A percentile compares a stretch with the other conserved stretches of the same genome.
phyloP scores from a whole-genome alignment of 2,888 invertebrate genomes.

The Drosophila subsilvestris region DNA sequence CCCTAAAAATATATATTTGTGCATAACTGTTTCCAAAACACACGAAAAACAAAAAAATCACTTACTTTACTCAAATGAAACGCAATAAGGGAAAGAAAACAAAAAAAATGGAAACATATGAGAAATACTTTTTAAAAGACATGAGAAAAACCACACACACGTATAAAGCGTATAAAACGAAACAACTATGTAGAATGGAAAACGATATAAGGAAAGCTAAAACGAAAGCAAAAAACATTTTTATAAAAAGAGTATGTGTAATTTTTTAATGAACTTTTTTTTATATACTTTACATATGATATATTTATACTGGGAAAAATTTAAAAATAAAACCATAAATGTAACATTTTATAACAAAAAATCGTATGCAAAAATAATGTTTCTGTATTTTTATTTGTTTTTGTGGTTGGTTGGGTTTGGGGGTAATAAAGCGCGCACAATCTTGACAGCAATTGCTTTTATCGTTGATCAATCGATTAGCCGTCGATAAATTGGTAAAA shows the following conservation, averaged over 20 bases:
- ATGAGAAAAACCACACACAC: constrained; percentile 36
- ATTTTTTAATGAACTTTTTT: constrained; percentile 76
- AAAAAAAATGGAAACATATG: constrained; percentile 28
- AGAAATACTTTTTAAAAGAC: constrained; percentile 66
- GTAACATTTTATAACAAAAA: constrained; percentile 76
- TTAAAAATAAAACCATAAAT: constrained; percentile 69
- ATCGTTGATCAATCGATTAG: neutral
- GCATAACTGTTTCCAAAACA: constrained; percentile 32
- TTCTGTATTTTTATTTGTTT: constrained; percentile 1
- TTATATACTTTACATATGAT: constrained; percentile 76
- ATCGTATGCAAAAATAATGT: constrained; percentile 2
- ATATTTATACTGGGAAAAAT: constrained; percentile 75
- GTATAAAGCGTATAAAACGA: constrained; percentile 49
- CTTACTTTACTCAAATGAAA: constrained; percentile 26
- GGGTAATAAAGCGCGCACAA: too few relatives aligned
- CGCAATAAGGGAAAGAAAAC: constrained; percentile 16
- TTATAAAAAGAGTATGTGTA: constrained; percentile 67
- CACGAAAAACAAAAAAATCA: constrained; percentile 27
- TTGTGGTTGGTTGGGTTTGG: too few relatives aligned
- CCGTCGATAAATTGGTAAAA: neutral
- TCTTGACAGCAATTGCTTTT: neutral
- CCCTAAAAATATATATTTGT: constrained; percentile 26
- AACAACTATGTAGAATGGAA: constrained; percentile 14
- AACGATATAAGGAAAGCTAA: constrained; percentile 7
- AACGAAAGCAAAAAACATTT: constrained; percentile 25